phyloP scores from a whole-genome alignment of 2,888 invertebrate genomes.

The Orthosia cruda region DNA sequence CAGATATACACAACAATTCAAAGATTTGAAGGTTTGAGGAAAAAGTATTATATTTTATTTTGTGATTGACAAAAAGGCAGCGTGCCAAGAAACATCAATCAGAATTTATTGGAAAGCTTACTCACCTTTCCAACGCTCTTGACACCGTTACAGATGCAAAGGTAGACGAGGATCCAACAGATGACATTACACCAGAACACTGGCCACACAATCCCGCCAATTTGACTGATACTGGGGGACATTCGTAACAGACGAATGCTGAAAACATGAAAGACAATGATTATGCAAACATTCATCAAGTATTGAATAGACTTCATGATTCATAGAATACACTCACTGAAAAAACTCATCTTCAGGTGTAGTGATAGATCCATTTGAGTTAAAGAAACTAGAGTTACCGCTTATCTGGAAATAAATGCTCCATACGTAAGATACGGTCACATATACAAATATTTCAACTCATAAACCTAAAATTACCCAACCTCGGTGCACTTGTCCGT shows the following conservation, averaged over 20 bases:
- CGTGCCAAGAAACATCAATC: conserved; percentile 73
- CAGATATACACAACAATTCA: conserved; percentile 60
- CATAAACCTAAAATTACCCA: conserved; percentile 67
- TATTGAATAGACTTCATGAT: background rate
- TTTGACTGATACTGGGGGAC: conserved; percentile 94
- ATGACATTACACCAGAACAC: conserved; percentile 94
- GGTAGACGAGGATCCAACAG: conserved; percentile 96
- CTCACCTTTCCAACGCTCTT: conserved; percentile 97
- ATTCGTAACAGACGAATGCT: conserved; percentile 96
- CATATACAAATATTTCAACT: conserved; percentile 47
- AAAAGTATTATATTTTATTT: conserved; percentile 59
- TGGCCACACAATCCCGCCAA: conserved; percentile 96
- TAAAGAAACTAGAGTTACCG: conserved; percentile 80
- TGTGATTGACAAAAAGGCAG: conserved; percentile 77
- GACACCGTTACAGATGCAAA: conserved; percentile 97
- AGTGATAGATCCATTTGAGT: conserved; percentile 84
- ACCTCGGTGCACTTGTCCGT: conserved; percentile 94
- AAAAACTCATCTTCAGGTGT: conserved; percentile 97
- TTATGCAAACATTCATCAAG: background rate
- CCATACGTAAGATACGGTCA: conserved; percentile 24
- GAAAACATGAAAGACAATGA: conserved; percentile 69
- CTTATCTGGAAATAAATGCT: conserved; percentile 83
- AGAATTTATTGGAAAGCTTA: conserved; percentile 76
- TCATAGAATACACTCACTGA: conserved; percentile 92
- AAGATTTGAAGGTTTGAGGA: conserved; percentile 58